These are phyloP conservation scores for Euplagia quadripunctaria DNA, from an alignment of 2,888 invertebrate genomes.

Conservation along the genomic window DNA sequence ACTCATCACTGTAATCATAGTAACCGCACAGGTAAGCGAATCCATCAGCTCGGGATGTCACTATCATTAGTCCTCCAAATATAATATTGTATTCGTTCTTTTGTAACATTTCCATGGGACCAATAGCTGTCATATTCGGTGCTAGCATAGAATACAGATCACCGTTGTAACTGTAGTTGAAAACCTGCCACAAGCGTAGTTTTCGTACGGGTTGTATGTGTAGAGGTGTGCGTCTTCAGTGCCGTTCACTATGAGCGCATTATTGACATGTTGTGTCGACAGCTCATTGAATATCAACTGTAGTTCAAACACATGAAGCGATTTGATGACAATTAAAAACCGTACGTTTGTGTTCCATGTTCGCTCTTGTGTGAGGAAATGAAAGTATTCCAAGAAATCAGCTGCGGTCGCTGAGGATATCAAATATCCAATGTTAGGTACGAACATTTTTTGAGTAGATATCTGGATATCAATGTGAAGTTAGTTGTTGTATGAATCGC, in stretches of 20 bases:
- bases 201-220: constrained; percentile 69
- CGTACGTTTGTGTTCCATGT: constrained; percentile 59
- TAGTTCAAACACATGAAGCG: constrained; percentile 37
- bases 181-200: constrained; percentile 65
- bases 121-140: constrained; percentile 21
- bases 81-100: too few relatives aligned
- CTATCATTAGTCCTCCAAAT: too few relatives aligned
- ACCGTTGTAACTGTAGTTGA: constrained; percentile 27
- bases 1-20: too few relatives aligned
- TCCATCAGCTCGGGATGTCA: too few relatives aligned
- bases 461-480: constrained; percentile 24
- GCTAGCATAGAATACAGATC: constrained; percentile 25
- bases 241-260: constrained; percentile 61
- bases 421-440: constrained; percentile 42
- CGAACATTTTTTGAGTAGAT: constrained; percentile 11
- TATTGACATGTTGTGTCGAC: constrained; percentile 52
- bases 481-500: constrained; percentile 21
- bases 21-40: too few relatives aligned
- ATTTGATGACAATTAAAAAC: constrained; percentile 58
- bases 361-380: constrained; percentile 46
- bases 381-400: constrained; percentile 44
- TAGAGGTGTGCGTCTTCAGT: constrained; percentile 57
- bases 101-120: constrained; percentile 25
- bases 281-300: constrained; percentile 59
- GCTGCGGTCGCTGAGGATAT: constrained; percentile 21